These are phyloP conservation scores for Agapornis canus DNA, from an alignment of 2,797 vertebrate genomes.

Conservation along the genomic window DNA sequence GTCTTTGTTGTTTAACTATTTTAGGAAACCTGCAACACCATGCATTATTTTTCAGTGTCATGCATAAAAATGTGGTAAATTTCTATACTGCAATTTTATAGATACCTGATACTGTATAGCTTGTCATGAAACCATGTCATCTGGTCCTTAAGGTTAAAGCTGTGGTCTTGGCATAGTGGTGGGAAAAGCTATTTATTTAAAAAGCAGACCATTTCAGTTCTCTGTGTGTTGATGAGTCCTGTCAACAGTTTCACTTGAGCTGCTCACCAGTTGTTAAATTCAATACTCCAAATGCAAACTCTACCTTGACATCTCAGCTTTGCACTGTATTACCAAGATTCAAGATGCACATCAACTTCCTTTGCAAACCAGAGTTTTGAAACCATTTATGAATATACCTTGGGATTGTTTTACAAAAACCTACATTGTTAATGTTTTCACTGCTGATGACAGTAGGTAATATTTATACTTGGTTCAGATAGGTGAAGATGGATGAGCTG, in stretches of 20 bases:
- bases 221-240: not conserved
- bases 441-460: not conserved
- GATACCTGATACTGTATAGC: not conserved
- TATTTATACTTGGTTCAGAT: not conserved
- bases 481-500: not conserved
- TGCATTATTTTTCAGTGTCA: not conserved
- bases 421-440: not conserved
- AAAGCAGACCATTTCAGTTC: not conserved
- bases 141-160: not conserved
- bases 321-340: not conserved
- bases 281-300: not conserved
- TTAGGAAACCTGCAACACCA: not conserved
- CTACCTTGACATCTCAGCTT: not conserved
- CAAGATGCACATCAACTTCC: not conserved
- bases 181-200: not conserved
- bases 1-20: not conserved
- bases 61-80: not conserved
- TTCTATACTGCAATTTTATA: not conserved
- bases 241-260: not conserved
- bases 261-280: not conserved
- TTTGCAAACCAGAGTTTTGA: not conserved
- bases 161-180: not conserved
- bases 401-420: not conserved
- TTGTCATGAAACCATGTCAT: not conserved
- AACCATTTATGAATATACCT: not conserved